Percentiles rank a stretch among this genome's conserved stretches.
These are phyloP conservation scores for Xylota sylvarum DNA, from an alignment of 2,888 invertebrate species.

Conservation along the genomic window DNA sequence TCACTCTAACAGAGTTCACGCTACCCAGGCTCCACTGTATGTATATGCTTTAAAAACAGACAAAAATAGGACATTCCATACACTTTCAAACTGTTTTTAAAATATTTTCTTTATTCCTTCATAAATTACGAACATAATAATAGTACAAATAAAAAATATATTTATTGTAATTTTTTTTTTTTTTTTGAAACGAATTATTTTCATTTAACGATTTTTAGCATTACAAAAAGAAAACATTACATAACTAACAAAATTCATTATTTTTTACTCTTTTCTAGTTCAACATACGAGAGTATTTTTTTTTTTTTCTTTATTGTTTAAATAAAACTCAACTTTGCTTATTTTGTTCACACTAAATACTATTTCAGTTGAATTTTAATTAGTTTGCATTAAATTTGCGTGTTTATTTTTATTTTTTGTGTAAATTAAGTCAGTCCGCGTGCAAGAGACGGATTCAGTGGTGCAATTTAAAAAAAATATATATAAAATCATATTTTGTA, in stretches of 20 bases:
- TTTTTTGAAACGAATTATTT: constrained; percentile 34
- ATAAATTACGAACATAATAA: constrained; percentile 63
- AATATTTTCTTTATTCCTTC: constrained; percentile 68
- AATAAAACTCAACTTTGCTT: constrained; percentile 36
- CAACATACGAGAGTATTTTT: constrained; percentile 35
- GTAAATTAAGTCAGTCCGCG: constrained; percentile 75
- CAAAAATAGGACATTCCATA: too few species aligned
- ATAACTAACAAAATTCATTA: constrained; percentile 33
- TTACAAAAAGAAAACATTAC: constrained; percentile 39
- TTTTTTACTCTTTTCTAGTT: constrained; percentile 56
- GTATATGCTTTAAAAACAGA: too few species aligned
- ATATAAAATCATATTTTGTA: constrained; percentile 7
- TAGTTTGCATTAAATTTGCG: constrained; percentile 38
- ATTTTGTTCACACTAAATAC: constrained; percentile 33
- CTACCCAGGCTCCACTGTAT: too few species aligned
- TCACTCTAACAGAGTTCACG: too few species aligned
- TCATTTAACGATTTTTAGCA: constrained; percentile 40
- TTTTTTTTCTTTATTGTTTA: not conserved
- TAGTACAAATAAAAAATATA: constrained; percentile 69
- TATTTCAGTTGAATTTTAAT: constrained; percentile 49
- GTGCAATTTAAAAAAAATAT: constrained; percentile 52
- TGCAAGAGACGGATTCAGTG: constrained; percentile 68
- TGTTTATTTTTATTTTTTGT: constrained; percentile 34
- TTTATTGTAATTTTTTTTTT: constrained; percentile 36
- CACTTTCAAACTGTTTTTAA: constrained; percentile 22